Percentiles rank a stretch among this genome's conserved stretches.
These are phyloP conservation scores for Valencia hispanica DNA, from an alignment of 2,797 vertebrate genomes.

Conservation along the genomic window DNA sequence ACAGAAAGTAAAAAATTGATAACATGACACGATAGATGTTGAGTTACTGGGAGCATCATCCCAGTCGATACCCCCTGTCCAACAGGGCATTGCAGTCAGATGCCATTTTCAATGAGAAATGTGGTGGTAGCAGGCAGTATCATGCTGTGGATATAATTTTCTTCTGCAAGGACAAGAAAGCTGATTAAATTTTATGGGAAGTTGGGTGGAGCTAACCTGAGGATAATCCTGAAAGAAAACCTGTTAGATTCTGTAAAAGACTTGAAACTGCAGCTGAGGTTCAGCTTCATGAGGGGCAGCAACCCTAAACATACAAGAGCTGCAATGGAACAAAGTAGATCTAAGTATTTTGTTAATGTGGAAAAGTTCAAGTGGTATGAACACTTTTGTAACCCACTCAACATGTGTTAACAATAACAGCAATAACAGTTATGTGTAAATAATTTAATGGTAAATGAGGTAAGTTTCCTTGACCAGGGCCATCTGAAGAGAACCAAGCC, in stretches of 20 bases:
- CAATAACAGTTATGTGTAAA: constrained; percentile 27
- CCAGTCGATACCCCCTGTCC: too few species aligned
- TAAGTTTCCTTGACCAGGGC: constrained; percentile 57
- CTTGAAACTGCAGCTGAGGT: neutral
- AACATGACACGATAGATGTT: too few species aligned
- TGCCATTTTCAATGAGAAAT: neutral
- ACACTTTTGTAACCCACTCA: neutral
- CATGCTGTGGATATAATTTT: neutral
- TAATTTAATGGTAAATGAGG: constrained; percentile 41
- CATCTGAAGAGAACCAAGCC: constrained; percentile 49
- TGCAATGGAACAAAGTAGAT: neutral
- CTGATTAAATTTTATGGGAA: neutral
- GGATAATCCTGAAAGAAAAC: neutral
- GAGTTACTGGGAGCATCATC: too few species aligned
- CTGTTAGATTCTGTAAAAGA: neutral
- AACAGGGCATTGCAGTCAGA: too few species aligned
- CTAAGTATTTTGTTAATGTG: neutral
- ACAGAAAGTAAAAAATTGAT: too few species aligned
- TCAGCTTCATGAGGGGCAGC: neutral
- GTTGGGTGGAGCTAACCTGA: neutral
- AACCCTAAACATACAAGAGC: neutral
- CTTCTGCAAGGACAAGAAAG: neutral
- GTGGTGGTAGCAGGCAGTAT: neutral
- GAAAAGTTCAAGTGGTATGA: neutral
- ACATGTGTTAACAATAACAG: constrained; percentile 1